A percentile compares a stretch with the other conserved stretches of the same genome.
These are phyloP conservation scores for Otus sunia DNA, from an alignment of 2,113 vertebrate species.

Conservation along the genomic window DNA sequence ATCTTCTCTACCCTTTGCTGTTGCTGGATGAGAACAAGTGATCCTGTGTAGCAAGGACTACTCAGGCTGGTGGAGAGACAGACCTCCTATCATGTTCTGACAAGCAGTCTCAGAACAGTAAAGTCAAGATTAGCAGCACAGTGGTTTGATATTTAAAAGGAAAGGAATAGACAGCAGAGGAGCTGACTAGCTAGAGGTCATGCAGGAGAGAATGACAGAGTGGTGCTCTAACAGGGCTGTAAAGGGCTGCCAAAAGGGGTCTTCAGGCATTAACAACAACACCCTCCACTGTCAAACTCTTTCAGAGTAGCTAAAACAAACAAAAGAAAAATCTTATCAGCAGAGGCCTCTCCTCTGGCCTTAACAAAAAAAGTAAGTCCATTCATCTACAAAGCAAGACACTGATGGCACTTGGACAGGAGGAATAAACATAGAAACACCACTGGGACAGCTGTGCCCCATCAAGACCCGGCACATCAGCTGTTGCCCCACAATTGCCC, in stretches of 20 bases:
- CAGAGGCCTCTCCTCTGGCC: neutral
- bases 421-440: neutral
- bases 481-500: neutral
- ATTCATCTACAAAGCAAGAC: neutral
- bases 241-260: neutral
- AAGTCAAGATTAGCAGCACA: neutral
- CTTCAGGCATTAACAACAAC: neutral
- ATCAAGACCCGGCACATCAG: rapidly evolving
- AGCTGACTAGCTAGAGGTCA: neutral
- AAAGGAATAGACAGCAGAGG: neutral
- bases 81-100: neutral
- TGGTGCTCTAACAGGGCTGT: neutral
- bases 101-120: neutral
- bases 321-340: neutral
- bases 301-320: neutral
- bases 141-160: neutral
- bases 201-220: neutral
- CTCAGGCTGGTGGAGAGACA: neutral
- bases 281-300: neutral
- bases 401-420: neutral
- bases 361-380: neutral
- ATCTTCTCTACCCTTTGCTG: neutral
- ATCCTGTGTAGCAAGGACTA: neutral
- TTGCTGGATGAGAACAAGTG: neutral
- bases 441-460: neutral